A percentile compares a stretch with the other conserved stretches of the same genome.
These are phyloP conservation scores for Sesia bembeciformis DNA, from an alignment of 2,888 invertebrate species.

Conservation along the genomic window DNA sequence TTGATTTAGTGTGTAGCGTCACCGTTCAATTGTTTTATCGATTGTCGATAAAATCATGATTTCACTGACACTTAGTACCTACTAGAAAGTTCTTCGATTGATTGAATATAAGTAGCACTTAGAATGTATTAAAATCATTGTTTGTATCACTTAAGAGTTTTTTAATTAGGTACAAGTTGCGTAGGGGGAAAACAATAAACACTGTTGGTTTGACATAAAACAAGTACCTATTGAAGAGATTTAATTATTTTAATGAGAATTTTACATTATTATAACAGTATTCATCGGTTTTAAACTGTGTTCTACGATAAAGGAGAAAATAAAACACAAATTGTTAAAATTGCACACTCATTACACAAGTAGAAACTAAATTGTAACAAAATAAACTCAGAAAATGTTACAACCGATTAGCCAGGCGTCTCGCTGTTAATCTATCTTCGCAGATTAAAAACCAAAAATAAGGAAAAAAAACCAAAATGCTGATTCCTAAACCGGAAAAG, in stretches of 20 bases:
- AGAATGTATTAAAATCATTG: no score
- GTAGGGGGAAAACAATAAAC: no score
- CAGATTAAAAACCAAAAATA: constrained; percentile 5
- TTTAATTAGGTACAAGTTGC: no score
- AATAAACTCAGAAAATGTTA: constrained; percentile 8
- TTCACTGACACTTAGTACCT: not conserved
- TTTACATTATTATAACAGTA: not conserved
- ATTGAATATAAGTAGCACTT: no score
- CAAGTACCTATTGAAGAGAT: not conserved
- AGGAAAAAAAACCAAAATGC: constrained; percentile 2
- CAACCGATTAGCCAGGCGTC: constrained; percentile 10
- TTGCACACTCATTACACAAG: not conserved
- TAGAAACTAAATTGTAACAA: constrained; percentile 5
- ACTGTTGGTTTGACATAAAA: no score
- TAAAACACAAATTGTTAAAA: not conserved
- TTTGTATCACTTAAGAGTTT: no score
- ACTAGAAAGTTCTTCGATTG: no score
- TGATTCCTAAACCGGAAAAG: constrained; percentile 13
- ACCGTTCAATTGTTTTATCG: constrained; percentile 8
- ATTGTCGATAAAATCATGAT: constrained; percentile 8
- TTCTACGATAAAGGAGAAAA: no score
- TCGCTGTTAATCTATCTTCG: constrained; percentile 6
- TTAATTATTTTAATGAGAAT: no score
- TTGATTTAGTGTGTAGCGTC: constrained; percentile 2
- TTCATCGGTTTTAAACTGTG: not conserved